Percentiles rank a stretch among this genome's conserved stretches.
phyloP scores from a whole-genome alignment of 1,140 invertebrate species.

The Dinoponera quadriceps region DNA sequence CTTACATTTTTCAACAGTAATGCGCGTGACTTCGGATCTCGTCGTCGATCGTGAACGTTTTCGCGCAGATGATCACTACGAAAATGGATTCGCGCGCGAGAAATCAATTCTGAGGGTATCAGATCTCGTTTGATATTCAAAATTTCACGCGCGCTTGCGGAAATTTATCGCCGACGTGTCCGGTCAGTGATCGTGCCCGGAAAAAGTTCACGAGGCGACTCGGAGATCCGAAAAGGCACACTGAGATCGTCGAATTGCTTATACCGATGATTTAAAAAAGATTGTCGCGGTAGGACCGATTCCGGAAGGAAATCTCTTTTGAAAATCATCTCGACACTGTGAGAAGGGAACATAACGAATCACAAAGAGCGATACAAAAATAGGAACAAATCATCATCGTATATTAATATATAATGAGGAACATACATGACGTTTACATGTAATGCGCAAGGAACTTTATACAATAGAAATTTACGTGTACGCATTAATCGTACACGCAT shows the following conservation, averaged over 20 bases:
- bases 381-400: slow-evolving; percentile 80
- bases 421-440: slow-evolving; percentile 79
- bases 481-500: slow-evolving; percentile 33
- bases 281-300: neutral
- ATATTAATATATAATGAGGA: slow-evolving; percentile 78
- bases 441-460: slow-evolving; percentile 82
- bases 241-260: slow-evolving; percentile 1
- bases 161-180: too few species aligned
- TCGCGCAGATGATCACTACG: too few species aligned
- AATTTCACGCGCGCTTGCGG: too few species aligned
- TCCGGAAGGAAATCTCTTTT: neutral
- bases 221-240: slow-evolving; percentile 32
- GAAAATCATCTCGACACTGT: slow-evolving; percentile 47
- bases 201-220: slow-evolving; percentile 5
- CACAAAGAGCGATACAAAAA: slow-evolving; percentile 78
- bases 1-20: slow-evolving; percentile 38
- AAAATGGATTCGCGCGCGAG: neutral
- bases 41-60: neutral
- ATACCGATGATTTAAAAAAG: slow-evolving; percentile 48
- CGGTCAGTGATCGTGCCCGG: neutral
- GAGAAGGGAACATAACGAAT: slow-evolving; percentile 69
- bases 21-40: slow-evolving; percentile 23
- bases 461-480: slow-evolving; percentile 72
- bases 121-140: too few species aligned
- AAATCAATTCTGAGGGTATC: neutral